phyloP scores from a whole-genome alignment of 1,140 invertebrate genomes.

The Ostrea denselamellosa region DNA sequence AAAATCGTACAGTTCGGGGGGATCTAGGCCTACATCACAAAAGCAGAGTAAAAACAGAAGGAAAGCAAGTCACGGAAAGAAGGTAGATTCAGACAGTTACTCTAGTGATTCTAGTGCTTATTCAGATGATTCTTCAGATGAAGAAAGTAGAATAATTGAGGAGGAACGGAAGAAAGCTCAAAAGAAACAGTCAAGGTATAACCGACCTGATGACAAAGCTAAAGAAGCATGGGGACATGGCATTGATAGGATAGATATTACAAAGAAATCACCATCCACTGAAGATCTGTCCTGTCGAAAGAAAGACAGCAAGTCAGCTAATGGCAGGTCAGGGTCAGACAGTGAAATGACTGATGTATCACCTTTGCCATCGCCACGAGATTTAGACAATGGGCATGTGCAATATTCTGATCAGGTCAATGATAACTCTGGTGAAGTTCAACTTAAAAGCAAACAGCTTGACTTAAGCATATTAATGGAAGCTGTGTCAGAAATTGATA shows the following conservation, averaged over 20 bases:
- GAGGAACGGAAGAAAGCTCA: constrained; percentile 48
- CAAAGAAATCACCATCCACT: constrained; percentile 19
- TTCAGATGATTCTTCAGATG: constrained; percentile 60
- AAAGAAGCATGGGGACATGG: constrained; percentile 43
- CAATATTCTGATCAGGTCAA: constrained; percentile 47
- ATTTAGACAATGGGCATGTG: constrained; percentile 52
- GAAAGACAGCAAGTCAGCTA: constrained; percentile 48
- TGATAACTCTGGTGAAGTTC: constrained; percentile 59
- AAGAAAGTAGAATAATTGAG: constrained; percentile 46
- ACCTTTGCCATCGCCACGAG: constrained; percentile 69
- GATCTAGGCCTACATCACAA: constrained; percentile 8
- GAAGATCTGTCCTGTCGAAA: constrained; percentile 38
- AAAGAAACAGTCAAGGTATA: constrained; percentile 38
- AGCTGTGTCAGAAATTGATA: constrained; percentile 76
- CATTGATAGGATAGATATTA: constrained; percentile 11
- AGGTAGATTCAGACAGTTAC: constrained; percentile 27
- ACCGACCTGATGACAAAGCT: constrained; percentile 42
- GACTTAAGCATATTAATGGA: constrained; percentile 76
- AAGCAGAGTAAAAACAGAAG: constrained; percentile 11
- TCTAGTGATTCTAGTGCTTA: constrained; percentile 65
- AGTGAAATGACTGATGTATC: constrained; percentile 78
- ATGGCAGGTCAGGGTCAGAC: constrained; percentile 61
- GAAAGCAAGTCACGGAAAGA: constrained; percentile 17
- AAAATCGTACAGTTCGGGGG: constrained; percentile 29
- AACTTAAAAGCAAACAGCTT: constrained; percentile 63